phyloP scores from a whole-genome alignment of 2,113 vertebrate genomes.

The Bubalus kerabau region DNA sequence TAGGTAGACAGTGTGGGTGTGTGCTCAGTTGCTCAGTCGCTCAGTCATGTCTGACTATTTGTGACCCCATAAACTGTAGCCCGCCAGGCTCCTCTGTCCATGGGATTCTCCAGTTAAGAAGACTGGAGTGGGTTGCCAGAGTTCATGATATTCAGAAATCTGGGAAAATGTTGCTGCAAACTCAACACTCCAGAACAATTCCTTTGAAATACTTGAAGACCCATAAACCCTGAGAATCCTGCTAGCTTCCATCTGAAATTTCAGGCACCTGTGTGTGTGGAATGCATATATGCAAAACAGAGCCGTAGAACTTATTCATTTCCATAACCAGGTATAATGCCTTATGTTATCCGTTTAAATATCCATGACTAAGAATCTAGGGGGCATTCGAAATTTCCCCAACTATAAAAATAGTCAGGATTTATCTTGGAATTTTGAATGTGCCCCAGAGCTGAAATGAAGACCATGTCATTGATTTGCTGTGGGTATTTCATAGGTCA shows the following conservation, averaged over 20 bases:
- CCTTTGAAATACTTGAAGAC: background rate
- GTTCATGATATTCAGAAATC: background rate
- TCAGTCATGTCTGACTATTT: background rate
- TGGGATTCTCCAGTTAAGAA: background rate
- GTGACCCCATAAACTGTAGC: background rate
- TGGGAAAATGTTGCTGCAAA: background rate
- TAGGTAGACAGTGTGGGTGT: background rate
- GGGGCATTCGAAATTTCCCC: background rate
- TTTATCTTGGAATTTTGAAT: conserved; percentile 51
- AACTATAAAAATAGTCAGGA: background rate
- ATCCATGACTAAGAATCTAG: background rate
- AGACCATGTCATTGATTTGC: conserved; percentile 62
- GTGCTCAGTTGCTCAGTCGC: background rate
- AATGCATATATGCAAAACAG: background rate
- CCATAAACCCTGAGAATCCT: background rate
- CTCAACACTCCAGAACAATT: background rate
- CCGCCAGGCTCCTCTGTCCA: background rate
- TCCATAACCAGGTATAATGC: background rate
- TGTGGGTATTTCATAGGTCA: conserved; percentile 64
- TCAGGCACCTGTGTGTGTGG: background rate
- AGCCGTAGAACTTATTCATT: background rate
- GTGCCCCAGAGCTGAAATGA: conserved; percentile 33
- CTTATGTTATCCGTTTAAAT: background rate
- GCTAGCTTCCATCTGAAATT: background rate
- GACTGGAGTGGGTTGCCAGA: background rate